Evolutionary conservation across 2,888 invertebrate genomes (phyloP), one percentile per base, ranked within the genome.

Genomic region (Pristionchus arcanus): DNA sequence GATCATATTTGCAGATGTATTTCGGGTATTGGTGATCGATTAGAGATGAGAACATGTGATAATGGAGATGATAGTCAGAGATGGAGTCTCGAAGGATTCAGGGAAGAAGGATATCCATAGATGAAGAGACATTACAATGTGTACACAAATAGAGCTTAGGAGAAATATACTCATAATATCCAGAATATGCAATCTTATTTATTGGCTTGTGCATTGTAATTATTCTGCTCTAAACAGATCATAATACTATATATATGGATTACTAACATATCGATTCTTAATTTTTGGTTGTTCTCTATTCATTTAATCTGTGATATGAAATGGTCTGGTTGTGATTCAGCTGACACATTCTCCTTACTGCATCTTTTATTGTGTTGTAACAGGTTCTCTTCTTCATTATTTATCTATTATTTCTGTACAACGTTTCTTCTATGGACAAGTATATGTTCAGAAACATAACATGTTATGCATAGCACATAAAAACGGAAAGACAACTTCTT

Each of bases 21-120:
- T 25, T 68, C 89, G 9, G 81, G 63, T 25, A 53, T 11, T n/a
- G 28, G 19, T 9, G 89, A 89, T 31, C 37, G 66, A 53, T 66
- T 89, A n/a, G 89, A 89, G 66, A 81, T 89, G 81, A n/a, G 81
- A 31, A 42, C 37, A 21, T 89, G 89, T 63, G 63, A 63, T n/a
- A 59, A 28, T 25, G 66, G 42, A 25, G 66, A 89, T 28, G 83
- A 89, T n/a, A 42, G 42, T 42, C 89, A 89, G 28, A 31, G 89
- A 83, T 89, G 89, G 89, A 81, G 19, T 49, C 66, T 89, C 16
- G 89, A 89, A 37, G 81, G 28, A 42, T 89, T 59, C 28, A 81
- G 31, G n/a, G 81, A 83, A 89, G 66, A 87, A 15, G 87, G 87
- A 49, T 87, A 87, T 68, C 66, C 87, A 87, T 68, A 87, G 49